Evolutionary conservation across 2,113 vertebrate species (phyloP).

Genomic region (Hypocryptadius cinnamomeus): DNA sequence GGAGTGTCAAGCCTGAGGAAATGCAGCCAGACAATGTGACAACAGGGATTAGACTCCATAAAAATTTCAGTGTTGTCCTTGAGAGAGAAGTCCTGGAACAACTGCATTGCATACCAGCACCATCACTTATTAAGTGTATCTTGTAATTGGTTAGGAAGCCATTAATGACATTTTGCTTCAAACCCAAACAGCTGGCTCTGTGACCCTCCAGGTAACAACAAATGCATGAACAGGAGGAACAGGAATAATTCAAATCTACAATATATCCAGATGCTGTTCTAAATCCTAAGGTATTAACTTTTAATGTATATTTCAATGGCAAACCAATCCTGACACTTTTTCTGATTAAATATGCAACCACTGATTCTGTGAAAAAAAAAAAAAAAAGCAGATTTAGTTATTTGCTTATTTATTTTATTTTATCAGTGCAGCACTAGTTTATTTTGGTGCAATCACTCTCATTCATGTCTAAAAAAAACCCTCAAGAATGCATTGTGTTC

Average conservation of each 20-base stretch:
- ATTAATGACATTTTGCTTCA: neutral
- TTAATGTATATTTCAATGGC: neutral
- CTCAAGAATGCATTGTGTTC: neutral
- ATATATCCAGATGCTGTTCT: neutral
- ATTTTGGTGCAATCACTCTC: neutral
- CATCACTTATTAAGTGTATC: neutral
- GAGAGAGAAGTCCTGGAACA: neutral
- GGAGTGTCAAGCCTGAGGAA: neutral
- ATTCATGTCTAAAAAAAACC: neutral
- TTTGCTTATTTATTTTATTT: neutral
- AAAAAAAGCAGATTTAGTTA: neutral
- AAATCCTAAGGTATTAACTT: neutral
- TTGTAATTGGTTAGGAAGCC: neutral
- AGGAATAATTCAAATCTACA: neutral
- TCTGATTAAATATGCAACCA: neutral
- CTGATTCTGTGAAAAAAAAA: neutral
- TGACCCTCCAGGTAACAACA: neutral
- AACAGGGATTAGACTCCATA: neutral
- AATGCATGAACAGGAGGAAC: neutral
- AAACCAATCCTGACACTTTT: neutral
- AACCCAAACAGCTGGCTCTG: neutral
- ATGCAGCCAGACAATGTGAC: neutral
- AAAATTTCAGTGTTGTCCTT: neutral
- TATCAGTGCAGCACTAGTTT: neutral
- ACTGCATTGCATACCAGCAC: neutral